These are phyloP conservation scores for Stegodyphus mimosarum DNA, from an alignment of 1,140 invertebrate genomes.

Conservation along the genomic window DNA sequence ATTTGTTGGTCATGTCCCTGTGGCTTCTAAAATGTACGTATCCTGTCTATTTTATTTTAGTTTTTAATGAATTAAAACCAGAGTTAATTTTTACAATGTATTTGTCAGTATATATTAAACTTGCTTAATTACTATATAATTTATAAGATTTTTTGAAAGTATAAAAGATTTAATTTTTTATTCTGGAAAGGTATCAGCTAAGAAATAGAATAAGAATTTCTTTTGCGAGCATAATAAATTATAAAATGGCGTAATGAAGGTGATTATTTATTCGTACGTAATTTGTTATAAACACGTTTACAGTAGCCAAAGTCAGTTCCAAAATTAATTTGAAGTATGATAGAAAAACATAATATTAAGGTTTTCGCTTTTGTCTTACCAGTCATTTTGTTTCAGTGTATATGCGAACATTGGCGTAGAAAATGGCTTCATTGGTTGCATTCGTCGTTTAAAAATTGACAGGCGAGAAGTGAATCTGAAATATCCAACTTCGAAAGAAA, in stretches of 20 bases:
- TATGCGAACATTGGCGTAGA: constrained; percentile 86
- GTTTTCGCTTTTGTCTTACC: too few relatives aligned
- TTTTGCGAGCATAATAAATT: too few relatives aligned
- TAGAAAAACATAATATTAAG: too few relatives aligned
- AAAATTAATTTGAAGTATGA: too few relatives aligned
- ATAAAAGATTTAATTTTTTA: too few relatives aligned
- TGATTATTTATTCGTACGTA: too few relatives aligned
- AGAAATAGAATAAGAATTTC: too few relatives aligned
- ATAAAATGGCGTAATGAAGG: too few relatives aligned
- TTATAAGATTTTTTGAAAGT: neutral
- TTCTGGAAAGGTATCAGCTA: too few relatives aligned
- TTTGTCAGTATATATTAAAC: neutral
- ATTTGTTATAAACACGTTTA: too few relatives aligned
- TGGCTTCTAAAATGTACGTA: constrained; percentile 66
- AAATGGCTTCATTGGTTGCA: constrained; percentile 85
- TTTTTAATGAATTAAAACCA: neutral
- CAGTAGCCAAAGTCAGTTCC: too few relatives aligned
- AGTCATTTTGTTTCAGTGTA: constrained; percentile 72
- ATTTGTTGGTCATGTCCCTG: constrained; percentile 83
- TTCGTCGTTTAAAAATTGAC: constrained; percentile 81
- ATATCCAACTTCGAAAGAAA: constrained; percentile 66
- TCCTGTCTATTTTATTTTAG: constrained; percentile 45
- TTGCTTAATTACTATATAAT: neutral
- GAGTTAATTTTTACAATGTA: neutral
- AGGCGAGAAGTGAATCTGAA: constrained; percentile 75